Evolutionary conservation across 2,113 vertebrate genomes (phyloP).

Genomic region (Sturnus vulgaris): DNA sequence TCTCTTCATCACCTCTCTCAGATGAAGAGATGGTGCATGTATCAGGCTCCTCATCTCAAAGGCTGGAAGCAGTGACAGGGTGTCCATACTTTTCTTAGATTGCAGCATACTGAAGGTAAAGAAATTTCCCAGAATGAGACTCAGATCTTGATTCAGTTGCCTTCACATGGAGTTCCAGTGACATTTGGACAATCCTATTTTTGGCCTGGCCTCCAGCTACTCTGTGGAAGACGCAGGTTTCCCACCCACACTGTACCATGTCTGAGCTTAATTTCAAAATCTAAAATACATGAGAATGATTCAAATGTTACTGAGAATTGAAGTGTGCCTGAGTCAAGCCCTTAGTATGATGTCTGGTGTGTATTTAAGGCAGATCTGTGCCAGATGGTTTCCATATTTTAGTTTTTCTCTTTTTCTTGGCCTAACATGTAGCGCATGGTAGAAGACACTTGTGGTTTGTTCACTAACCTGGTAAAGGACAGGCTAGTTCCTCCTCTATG

Average conservation of each 20-base stretch:
- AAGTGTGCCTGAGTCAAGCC: neutral
- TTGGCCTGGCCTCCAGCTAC: neutral
- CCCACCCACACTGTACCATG: no score
- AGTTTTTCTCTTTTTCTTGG: neutral
- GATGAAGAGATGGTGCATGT: rapidly evolving
- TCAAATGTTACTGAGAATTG: neutral
- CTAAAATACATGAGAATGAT: neutral
- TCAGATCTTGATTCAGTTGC: neutral
- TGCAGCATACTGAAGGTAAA: neutral
- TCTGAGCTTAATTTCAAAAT: neutral
- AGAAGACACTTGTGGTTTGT: neutral
- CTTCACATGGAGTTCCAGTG: neutral
- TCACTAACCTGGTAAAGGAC: neutral
- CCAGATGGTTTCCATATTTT: neutral
- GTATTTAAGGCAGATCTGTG: neutral
- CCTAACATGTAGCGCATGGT: neutral
- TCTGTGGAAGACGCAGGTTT: neutral
- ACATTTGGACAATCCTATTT: neutral
- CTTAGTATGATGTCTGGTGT: neutral
- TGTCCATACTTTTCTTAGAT: neutral
- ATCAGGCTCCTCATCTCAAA: neutral
- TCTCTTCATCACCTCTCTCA: neutral
- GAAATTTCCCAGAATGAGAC: neutral
- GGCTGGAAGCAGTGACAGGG: neutral
- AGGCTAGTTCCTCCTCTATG: neutral